Base-by-base conservation (phyloP, 2,888 invertebrate genomes). In the Leptogaster cylindrica region DNA sequence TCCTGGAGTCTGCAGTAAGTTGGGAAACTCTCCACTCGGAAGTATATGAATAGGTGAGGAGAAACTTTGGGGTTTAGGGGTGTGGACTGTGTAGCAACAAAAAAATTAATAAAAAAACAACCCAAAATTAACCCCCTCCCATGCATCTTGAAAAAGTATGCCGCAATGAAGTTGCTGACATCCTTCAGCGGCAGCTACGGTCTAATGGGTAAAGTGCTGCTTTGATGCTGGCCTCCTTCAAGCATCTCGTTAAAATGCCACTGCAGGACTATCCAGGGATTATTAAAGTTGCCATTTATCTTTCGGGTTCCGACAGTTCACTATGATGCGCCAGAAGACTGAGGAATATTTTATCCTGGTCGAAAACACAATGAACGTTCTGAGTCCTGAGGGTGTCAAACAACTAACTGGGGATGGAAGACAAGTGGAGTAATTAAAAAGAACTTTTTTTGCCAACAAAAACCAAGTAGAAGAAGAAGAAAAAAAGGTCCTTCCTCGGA, bases 351-450 rank as follows among this genome's bases (percentile, higher is more conserved):
- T 52, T 20, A 44, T 61, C 61, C 61, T 23, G 41, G 61, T 27
- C 25, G 44, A 44, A 44, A 18, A 41, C 23, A 41, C 44, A 61
- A 44, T 31, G 44, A 12, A 27, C 61, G 16, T 44, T 28, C 31
- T 61, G 28, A 4, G 44, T n/a, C 61, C 61, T 18, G 36, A 44
- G 61, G 61, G 61, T 44, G 61, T 61, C 44, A 61, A 61, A 61
- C 61, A 61, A 44, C 61, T 61, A 61, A 41, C 41, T 61, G 20
- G 25, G 55, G 55, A 55, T 55, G 25, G 58, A 41, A 61, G 61
- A 44, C 51, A 67, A 67, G 63, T 67, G 27, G 50, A 63, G 63
- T 67, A 67, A 67, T 67, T 67, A 67, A 67, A 67, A 67, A 44
- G 63, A 52, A 63, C 67, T 67, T 67, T 64, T 48, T 64, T 33